Conservation (phyloP, 1,140 invertebrate genomes). For the Zaprionus ornatus region DNA sequence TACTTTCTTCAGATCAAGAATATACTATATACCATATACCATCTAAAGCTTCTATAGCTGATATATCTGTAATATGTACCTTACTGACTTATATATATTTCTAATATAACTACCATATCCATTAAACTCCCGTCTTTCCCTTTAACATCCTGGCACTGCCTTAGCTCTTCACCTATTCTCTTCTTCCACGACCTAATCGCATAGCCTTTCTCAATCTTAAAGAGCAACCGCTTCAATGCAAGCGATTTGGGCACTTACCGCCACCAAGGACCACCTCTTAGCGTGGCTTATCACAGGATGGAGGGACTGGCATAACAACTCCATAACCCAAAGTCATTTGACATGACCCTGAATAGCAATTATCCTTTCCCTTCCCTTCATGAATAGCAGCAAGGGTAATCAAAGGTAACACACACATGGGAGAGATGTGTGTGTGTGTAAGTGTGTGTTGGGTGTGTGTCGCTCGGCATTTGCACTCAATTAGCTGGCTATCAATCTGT, state of each 20-base stretch:
- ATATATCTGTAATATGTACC: no score
- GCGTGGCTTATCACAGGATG: slow-evolving; percentile 46
- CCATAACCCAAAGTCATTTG: slow-evolving; percentile 48
- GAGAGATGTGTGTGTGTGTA: background rate
- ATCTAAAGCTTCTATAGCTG: no score
- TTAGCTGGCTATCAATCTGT: slow-evolving; percentile 45
- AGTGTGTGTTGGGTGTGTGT: slow-evolving; percentile 8
- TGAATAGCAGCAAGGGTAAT: slow-evolving; percentile 38
- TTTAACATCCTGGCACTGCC: background rate
- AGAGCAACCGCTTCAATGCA: background rate
- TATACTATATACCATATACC: no score
- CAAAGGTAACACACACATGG: slow-evolving; percentile 27
- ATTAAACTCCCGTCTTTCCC: background rate
- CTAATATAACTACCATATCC: background rate
- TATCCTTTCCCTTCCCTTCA: slow-evolving; percentile 46
- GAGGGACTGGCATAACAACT: slow-evolving; percentile 40
- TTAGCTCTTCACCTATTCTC: background rate
- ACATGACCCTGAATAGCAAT: slow-evolving; percentile 68
- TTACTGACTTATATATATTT: no score
- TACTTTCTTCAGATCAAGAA: no score
- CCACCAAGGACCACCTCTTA: slow-evolving; percentile 43
- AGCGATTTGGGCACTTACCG: slow-evolving; percentile 9
- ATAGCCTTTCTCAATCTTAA: slow-evolving; percentile 1
- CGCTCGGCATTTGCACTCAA: slow-evolving; percentile 55
- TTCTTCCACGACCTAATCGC: background rate